These are phyloP conservation scores for Grammomys dolichurus DNA, from an alignment of 2,113 vertebrate genomes.

Conservation along the genomic window DNA sequence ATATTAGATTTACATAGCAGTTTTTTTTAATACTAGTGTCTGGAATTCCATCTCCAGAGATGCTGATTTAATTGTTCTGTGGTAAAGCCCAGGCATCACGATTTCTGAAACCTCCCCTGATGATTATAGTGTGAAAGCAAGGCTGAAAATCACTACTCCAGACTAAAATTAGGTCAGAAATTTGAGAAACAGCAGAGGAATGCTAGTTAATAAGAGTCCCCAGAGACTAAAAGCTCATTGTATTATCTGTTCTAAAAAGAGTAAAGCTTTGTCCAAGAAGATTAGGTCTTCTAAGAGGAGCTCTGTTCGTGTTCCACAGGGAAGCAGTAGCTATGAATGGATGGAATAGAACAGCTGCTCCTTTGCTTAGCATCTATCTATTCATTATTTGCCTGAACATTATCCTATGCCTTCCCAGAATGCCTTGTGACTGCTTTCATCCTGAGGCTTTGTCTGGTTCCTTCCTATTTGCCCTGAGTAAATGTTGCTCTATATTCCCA, in stretches of 20 bases:
- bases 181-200: constrained; percentile 7
- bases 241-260: neutral
- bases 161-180: constrained; percentile 60
- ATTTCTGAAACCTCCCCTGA: constrained; percentile 36
- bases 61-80: constrained; percentile 30
- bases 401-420: neutral
- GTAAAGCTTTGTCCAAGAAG: neutral
- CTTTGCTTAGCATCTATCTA: neutral
- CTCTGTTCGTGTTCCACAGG: neutral
- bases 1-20: neutral
- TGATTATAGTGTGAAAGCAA: constrained; percentile 2
- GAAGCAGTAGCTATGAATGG: constrained; percentile 21
- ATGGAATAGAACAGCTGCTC: neutral
- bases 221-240: constrained; percentile 32
- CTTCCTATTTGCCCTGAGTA: neutral
- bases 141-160: constrained; percentile 27
- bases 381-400: neutral
- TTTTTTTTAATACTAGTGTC: neutral
- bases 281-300: neutral
- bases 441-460: neutral
- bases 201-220: neutral
- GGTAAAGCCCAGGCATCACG: neutral
- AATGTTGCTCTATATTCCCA: neutral
- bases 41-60: constrained; percentile 1
- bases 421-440: neutral